These are phyloP conservation scores for Pantelozetes paolii DNA, from an alignment of 2,888 invertebrate genomes.

Conservation along the genomic window DNA sequence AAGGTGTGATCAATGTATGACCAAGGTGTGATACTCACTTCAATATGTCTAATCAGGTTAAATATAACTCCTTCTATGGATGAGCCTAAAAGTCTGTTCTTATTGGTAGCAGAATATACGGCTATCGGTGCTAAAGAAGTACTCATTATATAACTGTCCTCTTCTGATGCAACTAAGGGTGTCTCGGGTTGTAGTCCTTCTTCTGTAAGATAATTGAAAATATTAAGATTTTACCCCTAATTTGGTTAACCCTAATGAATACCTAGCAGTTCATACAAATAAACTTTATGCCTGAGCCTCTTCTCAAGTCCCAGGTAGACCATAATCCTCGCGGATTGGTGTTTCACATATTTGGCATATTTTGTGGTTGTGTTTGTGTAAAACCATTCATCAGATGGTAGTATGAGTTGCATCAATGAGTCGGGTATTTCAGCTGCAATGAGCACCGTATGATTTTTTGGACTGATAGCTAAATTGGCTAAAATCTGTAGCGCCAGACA, in stretches of 20 bases:
- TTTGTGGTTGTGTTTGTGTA: conserved; percentile 64
- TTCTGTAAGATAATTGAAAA: conserved; percentile 48
- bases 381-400: conserved; percentile 66
- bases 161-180: conserved; percentile 52
- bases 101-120: conserved; percentile 53
- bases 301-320: conserved; percentile 63
- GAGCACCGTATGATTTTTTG: conserved; percentile 58
- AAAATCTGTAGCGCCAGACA: conserved; percentile 62
- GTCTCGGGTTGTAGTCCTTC: conserved; percentile 51
- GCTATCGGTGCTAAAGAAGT: conserved; percentile 56
- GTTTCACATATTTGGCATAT: conserved; percentile 63
- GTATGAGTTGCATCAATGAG: conserved; percentile 60
- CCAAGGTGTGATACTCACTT: conserved; percentile 49
- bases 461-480: conserved; percentile 60
- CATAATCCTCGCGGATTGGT: conserved; percentile 62
- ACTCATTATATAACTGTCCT: conserved; percentile 58
- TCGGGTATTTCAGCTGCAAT: conserved; percentile 61
- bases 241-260: too few species aligned
- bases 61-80: conserved; percentile 59
- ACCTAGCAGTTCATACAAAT: conserved; percentile 59
- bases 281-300: conserved; percentile 60
- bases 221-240: not conserved
- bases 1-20: too few species aligned
- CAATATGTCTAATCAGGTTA: conserved; percentile 56
- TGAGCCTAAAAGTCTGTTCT: conserved; percentile 54